A percentile compares a stretch with the other conserved stretches of the same genome.
Conservation (phyloP, 2,797 vertebrate genomes). For the Crenichthys baileyi region DNA sequence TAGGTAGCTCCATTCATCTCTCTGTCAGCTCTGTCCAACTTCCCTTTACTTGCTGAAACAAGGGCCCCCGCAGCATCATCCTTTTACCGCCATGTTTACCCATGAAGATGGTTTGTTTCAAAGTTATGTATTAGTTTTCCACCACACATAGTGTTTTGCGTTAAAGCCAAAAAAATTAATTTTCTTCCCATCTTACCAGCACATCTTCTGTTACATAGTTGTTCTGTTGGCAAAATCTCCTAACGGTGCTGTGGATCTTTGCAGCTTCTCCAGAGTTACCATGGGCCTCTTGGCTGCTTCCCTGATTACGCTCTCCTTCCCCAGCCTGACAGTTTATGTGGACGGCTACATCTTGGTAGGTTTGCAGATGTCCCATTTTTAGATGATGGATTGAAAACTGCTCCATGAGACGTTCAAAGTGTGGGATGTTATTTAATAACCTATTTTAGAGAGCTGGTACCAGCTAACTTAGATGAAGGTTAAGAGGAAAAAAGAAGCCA, state of each 20-base stretch:
- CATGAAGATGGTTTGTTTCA: neutral
- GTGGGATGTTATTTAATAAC: neutral
- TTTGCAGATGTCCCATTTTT: neutral
- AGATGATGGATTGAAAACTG: neutral
- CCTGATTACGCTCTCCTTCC: neutral
- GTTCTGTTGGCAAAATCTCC: neutral
- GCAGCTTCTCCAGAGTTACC: neutral
- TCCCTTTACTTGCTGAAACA: too few relatives aligned
- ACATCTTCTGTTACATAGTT: neutral
- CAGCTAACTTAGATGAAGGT: conserved; percentile 14
- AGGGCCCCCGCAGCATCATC: neutral
- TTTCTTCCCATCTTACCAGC: neutral
- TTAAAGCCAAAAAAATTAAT: neutral
- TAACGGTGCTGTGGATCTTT: neutral
- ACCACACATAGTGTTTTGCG: neutral
- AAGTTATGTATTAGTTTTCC: neutral
- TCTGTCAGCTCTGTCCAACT: too few relatives aligned
- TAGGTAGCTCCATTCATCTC: neutral
- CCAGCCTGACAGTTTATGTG: neutral
- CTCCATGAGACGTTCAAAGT: neutral
- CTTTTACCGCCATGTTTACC: neutral
- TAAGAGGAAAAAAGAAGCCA: conserved; percentile 17
- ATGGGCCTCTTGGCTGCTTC: neutral
- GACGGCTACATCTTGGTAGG: neutral
- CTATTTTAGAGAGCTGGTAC: neutral